Base-by-base conservation (phyloP, 2,888 invertebrate genomes). In the Xestia xanthographa region DNA sequence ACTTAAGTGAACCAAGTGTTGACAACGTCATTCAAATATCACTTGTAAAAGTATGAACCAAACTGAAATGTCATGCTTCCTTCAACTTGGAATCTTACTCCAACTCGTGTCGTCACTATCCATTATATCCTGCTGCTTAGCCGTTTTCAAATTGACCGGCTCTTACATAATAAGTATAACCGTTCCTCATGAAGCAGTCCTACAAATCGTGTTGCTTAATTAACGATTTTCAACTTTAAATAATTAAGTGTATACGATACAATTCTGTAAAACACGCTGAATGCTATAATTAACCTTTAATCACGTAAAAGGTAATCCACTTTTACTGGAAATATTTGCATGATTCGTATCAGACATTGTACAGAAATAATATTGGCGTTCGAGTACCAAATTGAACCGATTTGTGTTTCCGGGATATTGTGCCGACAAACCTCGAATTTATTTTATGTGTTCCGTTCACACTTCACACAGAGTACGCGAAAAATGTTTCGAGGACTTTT, bases 261-360 rank as follows among this genome's bases (percentile, higher is more conserved):
- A 68, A 65, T 83, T 58, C 4, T 22, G 38, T 70, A 58, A 84
- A 71, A 56, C 29, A 66, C 34, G 5, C 26, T 67, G 41, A 34
- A 69, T 48, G 45, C 22, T 45, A 56, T 75, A 60, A 76, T 85
- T 85, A 77, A 83, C 85, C 85, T 85, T 85, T 77, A 60, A 60
- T 72, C 8, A 50, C 2, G 67, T n/a, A 63, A 76, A 84, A 81
- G 65, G 77, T 50, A 72, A 83, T 82, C 73, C 41, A 82, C 83
- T 83, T 85, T 85, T 83, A 85, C 82, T 45, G 29, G 22, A 82
- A 82, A 83, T 82, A 85, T 85, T 77, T 77, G 56, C 65, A 56
- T 69, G 76, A 66, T 66, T 74, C 75, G 60, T 70, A 72, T 53
- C 71, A 56, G 68, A 29, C 50, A 82, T 72, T 69, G 68, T 62